Evolutionary conservation across 2,113 vertebrate species (phyloP).

Genomic region (Gnathonemus longibarbis): DNA sequence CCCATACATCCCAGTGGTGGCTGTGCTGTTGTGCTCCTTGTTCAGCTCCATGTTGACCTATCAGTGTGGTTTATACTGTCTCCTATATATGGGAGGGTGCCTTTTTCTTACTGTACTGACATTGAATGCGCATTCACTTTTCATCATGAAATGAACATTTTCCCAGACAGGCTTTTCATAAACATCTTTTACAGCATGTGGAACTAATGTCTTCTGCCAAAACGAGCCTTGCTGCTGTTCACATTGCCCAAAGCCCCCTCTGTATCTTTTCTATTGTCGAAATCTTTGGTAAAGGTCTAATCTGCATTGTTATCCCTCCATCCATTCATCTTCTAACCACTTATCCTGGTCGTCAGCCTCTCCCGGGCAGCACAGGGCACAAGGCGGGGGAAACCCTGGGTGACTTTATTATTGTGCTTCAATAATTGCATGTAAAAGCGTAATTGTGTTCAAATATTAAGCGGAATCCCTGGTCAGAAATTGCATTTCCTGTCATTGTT

Average conservation of each 20-base stretch:
- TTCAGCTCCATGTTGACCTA: background rate
- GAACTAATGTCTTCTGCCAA: slow-evolving; percentile 52
- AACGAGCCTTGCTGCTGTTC: background rate
- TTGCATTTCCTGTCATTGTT: background rate
- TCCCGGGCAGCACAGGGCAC: background rate
- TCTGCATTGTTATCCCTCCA: background rate
- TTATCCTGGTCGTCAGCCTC: background rate
- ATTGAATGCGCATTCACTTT: background rate
- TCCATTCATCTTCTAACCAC: background rate
- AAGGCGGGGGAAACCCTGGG: background rate
- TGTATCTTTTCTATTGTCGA: background rate
- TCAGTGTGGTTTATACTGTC: background rate
- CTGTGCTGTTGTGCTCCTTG: background rate
- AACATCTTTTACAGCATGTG: slow-evolving; percentile 51
- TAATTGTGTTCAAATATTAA: background rate
- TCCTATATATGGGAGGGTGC: background rate
- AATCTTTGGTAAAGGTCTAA: background rate
- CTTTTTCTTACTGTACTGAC: background rate
- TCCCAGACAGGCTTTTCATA: background rate
- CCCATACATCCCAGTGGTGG: background rate
- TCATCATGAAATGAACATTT: background rate
- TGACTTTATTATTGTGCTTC: background rate
- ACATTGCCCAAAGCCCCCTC: background rate
- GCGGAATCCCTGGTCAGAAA: background rate
- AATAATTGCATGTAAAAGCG: background rate